Percentiles rank a stretch among this genome's conserved stretches.
These are phyloP conservation scores for Macropodus opercularis DNA, from an alignment of 2,797 vertebrate genomes.

Conservation along the genomic window DNA sequence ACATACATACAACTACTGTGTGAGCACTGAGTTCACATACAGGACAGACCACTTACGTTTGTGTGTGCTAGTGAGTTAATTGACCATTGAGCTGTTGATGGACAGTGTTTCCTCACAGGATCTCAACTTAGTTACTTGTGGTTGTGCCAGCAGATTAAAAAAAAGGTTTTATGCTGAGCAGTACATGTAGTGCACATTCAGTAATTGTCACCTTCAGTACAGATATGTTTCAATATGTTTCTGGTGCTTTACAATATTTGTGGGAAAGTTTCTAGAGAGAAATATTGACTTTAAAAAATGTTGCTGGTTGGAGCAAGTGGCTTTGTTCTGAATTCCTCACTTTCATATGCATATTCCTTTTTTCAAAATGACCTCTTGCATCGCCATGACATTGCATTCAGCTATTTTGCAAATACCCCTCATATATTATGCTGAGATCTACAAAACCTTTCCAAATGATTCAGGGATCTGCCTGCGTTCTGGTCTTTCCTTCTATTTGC, in stretches of 20 bases:
- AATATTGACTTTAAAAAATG: neutral
- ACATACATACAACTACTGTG: no score
- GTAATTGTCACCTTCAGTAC: constrained; percentile 7
- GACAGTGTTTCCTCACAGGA: constrained; percentile 1
- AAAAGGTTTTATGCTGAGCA: constrained; percentile 7
- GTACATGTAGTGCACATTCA: neutral
- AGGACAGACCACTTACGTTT: no score
- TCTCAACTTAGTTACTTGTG: constrained; percentile 21
- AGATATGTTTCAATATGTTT: constrained; percentile 5
- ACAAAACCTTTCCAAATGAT: constrained; percentile 1
- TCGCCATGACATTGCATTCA: constrained; percentile 50
- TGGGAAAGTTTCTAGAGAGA: neutral
- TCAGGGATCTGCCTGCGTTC: neutral
- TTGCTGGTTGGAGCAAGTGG: neutral
- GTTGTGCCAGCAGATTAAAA: constrained; percentile 6
- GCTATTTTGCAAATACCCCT: constrained; percentile 25
- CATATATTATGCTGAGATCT: constrained; percentile 29
- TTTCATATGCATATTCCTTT: constrained; percentile 41
- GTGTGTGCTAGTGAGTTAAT: no score
- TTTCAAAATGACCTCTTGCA: constrained; percentile 25
- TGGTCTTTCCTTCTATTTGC: neutral
- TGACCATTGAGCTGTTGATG: constrained; percentile 4
- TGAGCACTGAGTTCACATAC: no score
- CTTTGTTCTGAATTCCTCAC: constrained; percentile 14
- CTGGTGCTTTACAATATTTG: neutral